Evolutionary conservation across 2,888 invertebrate species (phyloP).

Genomic region (Drosophila borborema): DNA sequence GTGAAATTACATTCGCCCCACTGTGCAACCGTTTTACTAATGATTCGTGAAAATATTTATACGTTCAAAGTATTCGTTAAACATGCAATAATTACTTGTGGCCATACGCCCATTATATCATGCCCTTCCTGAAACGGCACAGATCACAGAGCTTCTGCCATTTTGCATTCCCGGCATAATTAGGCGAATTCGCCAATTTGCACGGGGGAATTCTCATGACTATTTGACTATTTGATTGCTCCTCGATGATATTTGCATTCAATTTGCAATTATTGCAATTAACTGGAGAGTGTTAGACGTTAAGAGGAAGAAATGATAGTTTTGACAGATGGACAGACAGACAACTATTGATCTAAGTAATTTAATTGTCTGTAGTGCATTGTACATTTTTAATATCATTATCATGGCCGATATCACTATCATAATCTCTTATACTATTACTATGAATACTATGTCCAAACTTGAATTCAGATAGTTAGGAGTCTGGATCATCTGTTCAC

Average conservation of each 20-base stretch:
- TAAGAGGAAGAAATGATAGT: neutral
- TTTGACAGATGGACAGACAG: neutral
- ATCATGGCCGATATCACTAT: neutral
- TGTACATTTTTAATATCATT: neutral
- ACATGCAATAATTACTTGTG: constrained; percentile 31
- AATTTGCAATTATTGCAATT: constrained; percentile 42
- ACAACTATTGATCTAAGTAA: neutral
- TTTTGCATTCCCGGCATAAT: constrained; percentile 56
- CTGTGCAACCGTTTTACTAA: constrained; percentile 41
- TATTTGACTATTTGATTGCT: constrained; percentile 15
- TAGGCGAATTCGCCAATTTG: constrained; percentile 48
- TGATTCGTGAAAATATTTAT: constrained; percentile 47
- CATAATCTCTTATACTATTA: too few relatives aligned
- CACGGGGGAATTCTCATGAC: constrained; percentile 63
- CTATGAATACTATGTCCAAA: too few relatives aligned
- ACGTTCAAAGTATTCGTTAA: constrained; percentile 25
- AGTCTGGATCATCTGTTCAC: too few relatives aligned
- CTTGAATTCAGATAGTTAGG: too few relatives aligned
- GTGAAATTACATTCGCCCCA: constrained; percentile 3
- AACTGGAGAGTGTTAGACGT: constrained; percentile 29
- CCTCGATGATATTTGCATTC: constrained; percentile 9
- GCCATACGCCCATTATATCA: constrained; percentile 15
- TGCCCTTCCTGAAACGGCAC: constrained; percentile 27
- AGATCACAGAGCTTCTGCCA: constrained; percentile 41
- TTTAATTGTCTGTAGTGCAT: neutral